phyloP scores from a whole-genome alignment of 1,140 invertebrate genomes.

The Hypsibius dujardini region DNA sequence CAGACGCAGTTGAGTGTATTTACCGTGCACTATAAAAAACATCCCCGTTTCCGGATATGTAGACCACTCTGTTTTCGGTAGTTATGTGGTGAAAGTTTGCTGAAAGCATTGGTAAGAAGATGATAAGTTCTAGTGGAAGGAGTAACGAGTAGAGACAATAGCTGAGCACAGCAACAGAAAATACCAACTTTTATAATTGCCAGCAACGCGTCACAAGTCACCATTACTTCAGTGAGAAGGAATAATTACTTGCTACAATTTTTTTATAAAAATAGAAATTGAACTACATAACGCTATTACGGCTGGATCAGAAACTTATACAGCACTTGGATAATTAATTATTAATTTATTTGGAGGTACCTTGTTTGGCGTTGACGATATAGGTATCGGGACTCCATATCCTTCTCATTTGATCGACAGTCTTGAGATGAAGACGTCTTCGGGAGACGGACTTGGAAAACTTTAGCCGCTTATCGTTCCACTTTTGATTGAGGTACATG shows the following conservation, averaged over 20 bases:
- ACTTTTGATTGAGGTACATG: conserved; percentile 10
- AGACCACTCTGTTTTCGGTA: conserved; percentile 8
- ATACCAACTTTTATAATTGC: too few relatives aligned
- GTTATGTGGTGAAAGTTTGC: conserved; percentile 14
- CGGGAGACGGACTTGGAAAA: background rate
- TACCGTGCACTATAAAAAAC: conserved; percentile 9
- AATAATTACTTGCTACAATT: too few relatives aligned
- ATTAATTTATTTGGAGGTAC: background rate
- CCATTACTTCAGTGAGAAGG: too few relatives aligned
- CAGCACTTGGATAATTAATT: background rate
- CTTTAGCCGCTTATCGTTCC: conserved; percentile 1
- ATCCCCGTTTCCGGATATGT: background rate
- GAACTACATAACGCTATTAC: too few relatives aligned
- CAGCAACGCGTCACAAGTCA: too few relatives aligned
- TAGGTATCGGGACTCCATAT: conserved; percentile 8
- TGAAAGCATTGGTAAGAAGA: background rate
- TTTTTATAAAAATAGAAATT: too few relatives aligned
- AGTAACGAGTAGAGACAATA: background rate
- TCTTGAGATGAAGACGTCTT: conserved; percentile 2
- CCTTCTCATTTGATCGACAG: conserved; percentile 10
- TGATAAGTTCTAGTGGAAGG: background rate
- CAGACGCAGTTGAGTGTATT: too few relatives aligned
- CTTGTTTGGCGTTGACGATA: conserved; percentile 17
- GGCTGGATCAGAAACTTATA: too few relatives aligned
- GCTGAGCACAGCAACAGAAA: too few relatives aligned